Evolutionary conservation across 2,888 invertebrate genomes (phyloP), one percentile per base, ranked within the genome.

Genomic region (Eumerus sabulonum): DNA sequence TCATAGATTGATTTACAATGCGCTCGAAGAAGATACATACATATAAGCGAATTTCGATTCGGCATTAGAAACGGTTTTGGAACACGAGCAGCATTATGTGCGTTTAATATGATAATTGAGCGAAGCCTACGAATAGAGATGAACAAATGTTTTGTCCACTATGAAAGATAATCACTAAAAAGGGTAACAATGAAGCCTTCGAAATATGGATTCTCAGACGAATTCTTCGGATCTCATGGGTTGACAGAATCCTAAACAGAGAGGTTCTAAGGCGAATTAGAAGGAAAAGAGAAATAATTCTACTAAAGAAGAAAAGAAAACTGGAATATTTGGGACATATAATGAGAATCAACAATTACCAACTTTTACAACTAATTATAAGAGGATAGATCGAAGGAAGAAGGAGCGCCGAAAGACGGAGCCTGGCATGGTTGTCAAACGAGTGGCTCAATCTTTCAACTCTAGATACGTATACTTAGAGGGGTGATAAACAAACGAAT

Each of bases 381-480:
- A 4, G 19, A n/a, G 1, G 9, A 48, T 18, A 19, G 27, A 48
- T 48, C 1, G 48, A 48, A 11, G 48, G n/a, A 48, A 19, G 48
- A 47, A 11, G 48, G 19, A 17, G 12, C 1, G 3, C n/a, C 2
- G 48, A 7, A 18, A n/a, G 48, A 48, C 19, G 19, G n/a, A 48
- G 27, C 0, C 1, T 13, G 19, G 19, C 38, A 56, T 56, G 18
- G 11, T 14, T 56, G 18, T 40, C 19, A 56, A 42, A 19, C 13
- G 18, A 48, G 19, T 48, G 48, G 76, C 36, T 48, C 47, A 53
- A 64, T 50, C 47, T 47, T 11, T 18, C 48, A 17, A n/a, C 48
- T 1, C 7, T 27, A 27, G 7, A 16, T 44, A 51, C 27, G 35
- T 0, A 3, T 19, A 35, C 13, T 27, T 16, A 44, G 44, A 44